Base-by-base conservation (phyloP, 2,797 vertebrate species). In the Mionectes olivaceus region DNA sequence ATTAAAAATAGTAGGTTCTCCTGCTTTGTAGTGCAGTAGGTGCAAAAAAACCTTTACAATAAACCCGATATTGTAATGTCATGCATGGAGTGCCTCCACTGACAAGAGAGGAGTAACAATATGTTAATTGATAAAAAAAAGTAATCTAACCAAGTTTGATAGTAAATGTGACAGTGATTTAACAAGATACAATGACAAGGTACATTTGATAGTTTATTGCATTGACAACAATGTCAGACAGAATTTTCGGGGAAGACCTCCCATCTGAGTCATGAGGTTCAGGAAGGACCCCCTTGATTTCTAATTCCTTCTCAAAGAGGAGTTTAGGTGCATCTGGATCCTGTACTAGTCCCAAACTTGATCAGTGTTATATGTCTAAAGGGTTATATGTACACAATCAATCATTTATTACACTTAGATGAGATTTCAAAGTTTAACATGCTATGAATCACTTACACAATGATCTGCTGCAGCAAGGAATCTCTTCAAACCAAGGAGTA, bases 161-260 rank as follows among this genome's bases (percentile, higher is more conserved):
- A 39, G 11, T 7, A 50, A 88, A 61, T 69, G 3, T 0, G 0
- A 10, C 28, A 61, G 41, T 63, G 23, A 16, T 43, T 68, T 25
- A 56, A 37, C 19, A 44, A 44, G 11, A 44, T 49, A 43, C 27
- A 44, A 4, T 56, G 13, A 23, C 16, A 56, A 56, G 4, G 13
- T 44, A 37, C 3, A 4, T 17, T 56, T 75, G 32, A n/a, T 44
- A 37, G 43, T 28, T 75, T 49, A n/a, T n/a, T 37, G 9, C 23
- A 37, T 4, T 44, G 28, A 25, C 5, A 24, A 56, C 35, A 44
- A 56, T 49, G 16, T 56, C 49, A 76, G 32, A 60, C 7, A 69
- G 56, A 76, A 63, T 49, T 63, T 21, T 56, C 11, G 19, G 6
- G 35, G 27, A 39, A 35, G 19, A 64, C 22, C 30, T 13, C 4